Evolutionary conservation across 2,888 invertebrate genomes (phyloP), one percentile per base, ranked within the genome.

Genomic region (Bombyx huttoni): DNA sequence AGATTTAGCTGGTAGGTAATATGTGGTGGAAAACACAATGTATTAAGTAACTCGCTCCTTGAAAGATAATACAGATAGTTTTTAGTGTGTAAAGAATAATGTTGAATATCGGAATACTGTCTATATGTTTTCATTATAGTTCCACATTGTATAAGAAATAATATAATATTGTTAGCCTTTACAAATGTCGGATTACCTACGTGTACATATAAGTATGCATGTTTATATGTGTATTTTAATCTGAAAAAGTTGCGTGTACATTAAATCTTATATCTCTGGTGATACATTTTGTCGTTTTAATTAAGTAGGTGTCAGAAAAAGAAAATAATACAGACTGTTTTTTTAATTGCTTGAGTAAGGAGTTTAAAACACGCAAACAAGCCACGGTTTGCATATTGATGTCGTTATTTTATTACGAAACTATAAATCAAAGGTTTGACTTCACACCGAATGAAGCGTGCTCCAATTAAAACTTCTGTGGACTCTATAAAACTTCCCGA

Each of bases 281-380:
- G 40, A 40, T 40, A 40, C 12, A 40, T 40, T 24, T 12, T 40
- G 40, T 40, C 40, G 40, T 40, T 40, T 8, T 40, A 40, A 40
- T 40, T 40, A 40, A 40, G 40, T 40, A 40, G 40, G 40, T 40
- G 40, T 40, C 40, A 40, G 40, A 8, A 40, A 40, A 40, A 40
- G 40, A 12, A 8, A 12, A 40, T 35, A 52, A 52, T 48, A 45
- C 48, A 46, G 13, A 5, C 13, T 49, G 35, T 51, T 46, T 47
- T 35, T 12, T 13, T 35, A 40, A 40, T 47, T 49, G 51, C 46
- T 34, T 52, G 49, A 49, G 12, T 49, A 49, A 52, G 52, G 46
- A 47, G 49, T 47, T 49, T 24, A 47, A 34, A 34, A 47, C 52
- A 52, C 52, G 49, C 52, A 40, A 52, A 46, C 47, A 34, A 35